Base-by-base conservation (phyloP, 2,113 vertebrate genomes). In the Lepidothrix coronata region DNA sequence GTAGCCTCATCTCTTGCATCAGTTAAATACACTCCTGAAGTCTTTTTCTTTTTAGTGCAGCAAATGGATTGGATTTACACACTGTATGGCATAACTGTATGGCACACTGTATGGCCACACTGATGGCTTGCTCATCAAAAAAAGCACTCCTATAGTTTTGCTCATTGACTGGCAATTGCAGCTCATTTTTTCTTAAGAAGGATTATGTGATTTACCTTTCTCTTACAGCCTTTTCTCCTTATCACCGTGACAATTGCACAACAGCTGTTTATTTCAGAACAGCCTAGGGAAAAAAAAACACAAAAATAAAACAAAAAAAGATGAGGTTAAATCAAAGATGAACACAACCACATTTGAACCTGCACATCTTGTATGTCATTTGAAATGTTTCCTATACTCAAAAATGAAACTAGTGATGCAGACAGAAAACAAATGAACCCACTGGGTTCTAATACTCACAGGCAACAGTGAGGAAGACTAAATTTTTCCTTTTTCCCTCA, bases 331-430 rank as follows among this genome's bases (percentile, higher is more conserved):
- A 66, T 93, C 72, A 67, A 39, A 88, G 33, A 89, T 20, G 9
- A 84, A 19, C 46, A 35, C 18, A 59, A 74, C 28, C 43, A 43
- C 43, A 84, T 59, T 25, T 14, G 19, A 94, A 75, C 44, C 33
- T 89, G 27, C 35, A 84, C 17, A 78, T 91, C 57, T 59, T 72
- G 43, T 78, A 54, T 17, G 14, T 11, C 84, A 72, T 91, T 87
- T 89, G 19, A 92, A 84, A 85, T 35, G 20, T 48, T 89, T 88
- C 24, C 39, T 81, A 52, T 68, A 28, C 44, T 84, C n/a, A 59
- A 17, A 93, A 92, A 75, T 86, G 8, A 85, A 92, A 80, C 44
- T 72, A 78, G 48, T 91, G 76, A 71, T 87, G 68, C 84, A 92
- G 61, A 91, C 44, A 17, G 80, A 84, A 95, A 95, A 49, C 24